A percentile compares a stretch with the other conserved stretches of the same genome.
Conservation (phyloP, 2,113 vertebrate species). For the Microtus richardsoni region DNA sequence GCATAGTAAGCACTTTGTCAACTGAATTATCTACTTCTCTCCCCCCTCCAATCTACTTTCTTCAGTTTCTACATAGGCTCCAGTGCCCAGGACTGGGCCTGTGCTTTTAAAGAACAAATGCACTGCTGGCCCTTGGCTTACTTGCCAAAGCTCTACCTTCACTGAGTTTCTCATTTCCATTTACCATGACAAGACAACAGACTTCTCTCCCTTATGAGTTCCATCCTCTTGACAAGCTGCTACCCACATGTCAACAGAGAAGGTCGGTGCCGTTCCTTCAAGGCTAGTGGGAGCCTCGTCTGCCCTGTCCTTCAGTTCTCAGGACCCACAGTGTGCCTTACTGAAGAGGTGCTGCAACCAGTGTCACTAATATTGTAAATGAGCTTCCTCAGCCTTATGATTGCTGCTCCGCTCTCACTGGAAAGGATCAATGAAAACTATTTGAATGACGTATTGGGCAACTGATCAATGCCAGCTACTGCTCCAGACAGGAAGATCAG, state of each 20-base stretch:
- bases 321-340: not conserved
- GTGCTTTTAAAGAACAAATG: not conserved
- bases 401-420: not conserved
- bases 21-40: not conserved
- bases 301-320: not conserved
- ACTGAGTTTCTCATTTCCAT: not conserved
- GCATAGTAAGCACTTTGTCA: not conserved
- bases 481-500: not conserved
- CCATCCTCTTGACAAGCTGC: not conserved
- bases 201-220: constrained; percentile 9
- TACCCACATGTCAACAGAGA: not conserved
- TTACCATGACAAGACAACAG: not conserved
- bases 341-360: not conserved
- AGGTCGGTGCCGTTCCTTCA: not conserved
- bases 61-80: not conserved
- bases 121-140: not conserved
- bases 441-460: not conserved
- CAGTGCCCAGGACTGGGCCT: not conserved
- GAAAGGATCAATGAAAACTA: not conserved
- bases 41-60: not conserved
- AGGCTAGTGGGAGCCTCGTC: not conserved
- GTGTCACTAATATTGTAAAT: not conserved
- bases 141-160: not conserved
- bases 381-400: not conserved
- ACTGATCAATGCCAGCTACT: not conserved